Conservation (phyloP, 2,797 vertebrate species). For the Odontamblyopus lacepedii region DNA sequence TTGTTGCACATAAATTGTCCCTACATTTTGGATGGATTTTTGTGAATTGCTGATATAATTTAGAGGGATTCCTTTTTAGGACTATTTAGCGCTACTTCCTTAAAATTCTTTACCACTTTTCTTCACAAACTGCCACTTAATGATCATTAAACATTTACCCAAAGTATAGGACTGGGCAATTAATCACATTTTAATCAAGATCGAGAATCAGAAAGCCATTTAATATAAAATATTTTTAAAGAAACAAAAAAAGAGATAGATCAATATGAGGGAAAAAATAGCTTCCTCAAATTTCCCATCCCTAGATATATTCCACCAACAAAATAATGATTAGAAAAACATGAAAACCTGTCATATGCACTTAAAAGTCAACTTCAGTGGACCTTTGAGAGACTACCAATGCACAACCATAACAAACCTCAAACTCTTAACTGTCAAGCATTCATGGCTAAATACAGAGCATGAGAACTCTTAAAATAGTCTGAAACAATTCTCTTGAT, state of each 20-base stretch:
- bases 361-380: slow-evolving; percentile 57
- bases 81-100: neutral
- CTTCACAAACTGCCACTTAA: neutral
- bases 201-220: too few species aligned
- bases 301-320: neutral
- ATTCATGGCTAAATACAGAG: slow-evolving; percentile 58
- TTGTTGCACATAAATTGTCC: neutral
- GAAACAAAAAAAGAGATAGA: too few species aligned
- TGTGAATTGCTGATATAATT: neutral
- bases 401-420: slow-evolving; percentile 70
- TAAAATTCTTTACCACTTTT: neutral
- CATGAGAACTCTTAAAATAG: slow-evolving; percentile 67
- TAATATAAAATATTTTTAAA: too few species aligned
- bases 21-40: neutral
- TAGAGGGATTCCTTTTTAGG: neutral
- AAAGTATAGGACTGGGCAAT: neutral
- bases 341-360: neutral
- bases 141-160: too few species aligned
- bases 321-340: neutral
- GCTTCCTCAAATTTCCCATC: too few species aligned
- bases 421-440: slow-evolving; percentile 61
- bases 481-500: slow-evolving; percentile 50
- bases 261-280: too few species aligned
- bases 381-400: slow-evolving; percentile 64
- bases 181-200: too few species aligned